Evolutionary conservation across 2,888 invertebrate species (phyloP).

Genomic region (Erannis defoliaria): DNA sequence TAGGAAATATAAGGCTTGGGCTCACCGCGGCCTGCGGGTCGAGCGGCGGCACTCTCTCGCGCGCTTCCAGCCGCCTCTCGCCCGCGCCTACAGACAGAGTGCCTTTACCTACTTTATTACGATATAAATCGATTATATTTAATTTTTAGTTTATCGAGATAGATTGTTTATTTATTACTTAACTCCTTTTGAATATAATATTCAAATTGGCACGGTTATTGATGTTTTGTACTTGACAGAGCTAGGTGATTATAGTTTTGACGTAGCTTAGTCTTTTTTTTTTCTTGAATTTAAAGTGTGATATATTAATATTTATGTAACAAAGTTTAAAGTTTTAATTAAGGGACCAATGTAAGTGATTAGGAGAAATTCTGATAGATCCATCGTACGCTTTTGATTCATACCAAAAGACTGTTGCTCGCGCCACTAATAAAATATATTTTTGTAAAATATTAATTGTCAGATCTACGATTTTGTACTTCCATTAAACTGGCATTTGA

Average conservation of each 20-base stretch:
- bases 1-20: slow-evolving; percentile 41
- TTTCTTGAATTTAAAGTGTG: slow-evolving; percentile 85
- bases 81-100: slow-evolving; percentile 69
- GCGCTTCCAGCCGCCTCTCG: slow-evolving; percentile 67
- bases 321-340: slow-evolving; percentile 85
- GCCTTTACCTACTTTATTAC: slow-evolving; percentile 80
- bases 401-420: slow-evolving; percentile 76
- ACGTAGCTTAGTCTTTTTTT: slow-evolving; percentile 82
- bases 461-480: slow-evolving; percentile 73
- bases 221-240: slow-evolving; percentile 84
- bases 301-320: slow-evolving; percentile 87
- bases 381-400: slow-evolving; percentile 71
- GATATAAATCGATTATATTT: slow-evolving; percentile 83
- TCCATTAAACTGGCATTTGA: slow-evolving; percentile 75
- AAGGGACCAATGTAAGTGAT: slow-evolving; percentile 86
- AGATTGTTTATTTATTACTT: slow-evolving; percentile 83
- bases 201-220: slow-evolving; percentile 85
- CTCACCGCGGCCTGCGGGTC: slow-evolving; percentile 49
- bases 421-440: slow-evolving; percentile 66
- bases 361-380: slow-evolving; percentile 84
- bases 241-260: slow-evolving; percentile 80
- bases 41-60: slow-evolving; percentile 55
- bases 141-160: slow-evolving; percentile 84
- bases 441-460: slow-evolving; percentile 66
- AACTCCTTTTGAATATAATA: slow-evolving; percentile 81